Evolutionary conservation across 2,797 vertebrate species (phyloP).

Genomic region (Acomys russatus): DNA sequence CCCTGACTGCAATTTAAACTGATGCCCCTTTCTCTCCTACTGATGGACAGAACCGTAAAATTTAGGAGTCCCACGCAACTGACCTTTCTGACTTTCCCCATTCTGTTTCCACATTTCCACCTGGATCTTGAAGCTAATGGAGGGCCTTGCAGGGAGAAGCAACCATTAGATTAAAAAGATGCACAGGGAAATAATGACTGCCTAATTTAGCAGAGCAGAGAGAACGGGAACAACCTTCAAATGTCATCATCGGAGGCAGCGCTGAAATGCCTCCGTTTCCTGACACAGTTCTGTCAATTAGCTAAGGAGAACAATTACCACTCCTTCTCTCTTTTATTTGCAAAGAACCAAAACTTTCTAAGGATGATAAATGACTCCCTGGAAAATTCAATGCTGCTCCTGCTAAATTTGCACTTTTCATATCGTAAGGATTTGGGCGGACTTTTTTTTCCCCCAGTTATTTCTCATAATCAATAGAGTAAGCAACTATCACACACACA

Average conservation of each 20-base stretch:
- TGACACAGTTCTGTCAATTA: constrained; percentile 88
- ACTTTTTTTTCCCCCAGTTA: constrained; percentile 63
- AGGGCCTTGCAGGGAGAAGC: constrained; percentile 42
- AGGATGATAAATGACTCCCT: constrained; percentile 89
- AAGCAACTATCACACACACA: background rate
- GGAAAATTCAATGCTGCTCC: constrained; percentile 83
- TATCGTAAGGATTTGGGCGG: constrained; percentile 68
- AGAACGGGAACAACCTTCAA: constrained; percentile 85
- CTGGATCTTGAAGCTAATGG: constrained; percentile 61
- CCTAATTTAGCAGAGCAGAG: constrained; percentile 79
- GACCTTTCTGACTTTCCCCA: constrained; percentile 56
- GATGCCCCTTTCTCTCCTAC: constrained; percentile 31
- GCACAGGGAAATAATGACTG: constrained; percentile 73
- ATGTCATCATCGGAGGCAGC: constrained; percentile 76
- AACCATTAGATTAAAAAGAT: constrained; percentile 77
- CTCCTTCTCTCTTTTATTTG: constrained; percentile 86
- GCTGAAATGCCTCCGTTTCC: constrained; percentile 82
- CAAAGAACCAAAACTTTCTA: constrained; percentile 87
- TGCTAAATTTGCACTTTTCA: constrained; percentile 88
- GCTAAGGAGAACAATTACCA: constrained; percentile 85
- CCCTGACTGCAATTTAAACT: constrained; percentile 39
- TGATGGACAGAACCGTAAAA: constrained; percentile 27
- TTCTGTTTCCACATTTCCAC: constrained; percentile 61
- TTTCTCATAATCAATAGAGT: constrained; percentile 78
- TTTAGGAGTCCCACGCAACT: background rate